These are phyloP conservation scores for Pseudomyrmex gracilis DNA, from an alignment of 1,140 invertebrate species.

Conservation along the genomic window DNA sequence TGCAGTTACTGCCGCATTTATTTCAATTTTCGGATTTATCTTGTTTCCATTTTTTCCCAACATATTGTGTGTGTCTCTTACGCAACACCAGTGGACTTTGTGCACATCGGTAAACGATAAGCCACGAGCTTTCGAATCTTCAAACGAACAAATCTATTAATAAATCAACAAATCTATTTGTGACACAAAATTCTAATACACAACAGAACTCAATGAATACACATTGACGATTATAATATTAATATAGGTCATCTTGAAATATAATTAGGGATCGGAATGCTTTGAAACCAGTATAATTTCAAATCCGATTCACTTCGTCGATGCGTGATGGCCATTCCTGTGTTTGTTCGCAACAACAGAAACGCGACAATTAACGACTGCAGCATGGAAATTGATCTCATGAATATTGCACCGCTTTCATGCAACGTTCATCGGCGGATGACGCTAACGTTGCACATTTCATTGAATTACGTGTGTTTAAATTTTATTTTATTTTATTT, in stretches of 20 bases:
- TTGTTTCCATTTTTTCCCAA: neutral
- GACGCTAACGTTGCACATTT: neutral
- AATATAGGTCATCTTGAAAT: neutral
- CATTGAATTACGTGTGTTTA: slow-evolving; percentile 16
- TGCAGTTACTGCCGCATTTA: neutral
- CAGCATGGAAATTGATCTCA: neutral
- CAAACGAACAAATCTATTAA: slow-evolving; percentile 4
- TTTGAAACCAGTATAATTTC: neutral
- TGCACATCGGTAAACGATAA: neutral
- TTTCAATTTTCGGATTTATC: slow-evolving; percentile 6
- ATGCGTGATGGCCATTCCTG: neutral
- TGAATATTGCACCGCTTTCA: neutral
- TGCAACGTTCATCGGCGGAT: neutral
- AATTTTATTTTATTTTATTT: no score
- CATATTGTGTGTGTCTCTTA: neutral
- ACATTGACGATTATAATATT: neutral
- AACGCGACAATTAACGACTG: neutral
- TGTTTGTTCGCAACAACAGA: slow-evolving; percentile 2
- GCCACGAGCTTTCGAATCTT: slow-evolving; percentile 5
- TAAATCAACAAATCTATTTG: neutral
- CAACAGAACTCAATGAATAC: neutral
- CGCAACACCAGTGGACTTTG: neutral
- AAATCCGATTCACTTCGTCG: neutral
- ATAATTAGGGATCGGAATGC: slow-evolving; percentile 1
- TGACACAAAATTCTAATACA: neutral